Conservation (phyloP, 2,888 invertebrate species). For the Himalopsyche tibetana region DNA sequence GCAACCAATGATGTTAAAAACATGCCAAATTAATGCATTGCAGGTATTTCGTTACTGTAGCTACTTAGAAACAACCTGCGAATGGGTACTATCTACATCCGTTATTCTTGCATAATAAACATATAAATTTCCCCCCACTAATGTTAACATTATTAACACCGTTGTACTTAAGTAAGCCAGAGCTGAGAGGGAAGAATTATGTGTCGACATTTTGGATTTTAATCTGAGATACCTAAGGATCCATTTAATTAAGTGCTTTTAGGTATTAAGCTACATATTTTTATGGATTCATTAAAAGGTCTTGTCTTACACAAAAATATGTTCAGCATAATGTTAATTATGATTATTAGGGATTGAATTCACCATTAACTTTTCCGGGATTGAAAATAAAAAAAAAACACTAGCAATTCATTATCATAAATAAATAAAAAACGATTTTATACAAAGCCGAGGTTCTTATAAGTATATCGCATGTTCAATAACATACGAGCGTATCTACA, state of each 20-base stretch:
- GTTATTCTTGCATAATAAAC: constrained; percentile 14
- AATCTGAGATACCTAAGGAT: constrained; percentile 10
- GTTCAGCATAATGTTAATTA: too few relatives aligned
- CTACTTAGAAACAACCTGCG: constrained; percentile 1
- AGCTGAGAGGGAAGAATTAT: constrained; percentile 16
- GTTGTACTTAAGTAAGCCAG: constrained; percentile 18
- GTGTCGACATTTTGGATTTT: constrained; percentile 22
- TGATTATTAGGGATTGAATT: too few relatives aligned
- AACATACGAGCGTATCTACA: too few relatives aligned
- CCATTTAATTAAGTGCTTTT: constrained; percentile 26
- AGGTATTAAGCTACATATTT: background rate
- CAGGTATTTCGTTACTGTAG: background rate
- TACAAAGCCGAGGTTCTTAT: too few relatives aligned
- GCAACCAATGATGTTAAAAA: background rate
- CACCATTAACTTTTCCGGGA: too few relatives aligned
- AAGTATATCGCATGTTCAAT: too few relatives aligned
- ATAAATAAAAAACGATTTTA: too few relatives aligned
- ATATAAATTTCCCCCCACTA: constrained; percentile 22
- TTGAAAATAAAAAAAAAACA: too few relatives aligned
- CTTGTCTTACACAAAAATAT: too few relatives aligned
- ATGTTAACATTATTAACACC: constrained; percentile 31
- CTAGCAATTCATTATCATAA: too few relatives aligned
- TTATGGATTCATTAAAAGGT: background rate
- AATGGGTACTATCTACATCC: constrained; percentile 8
- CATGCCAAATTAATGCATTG: constrained; percentile 1